Base-by-base conservation (phyloP, 1,140 invertebrate genomes). In the Lepidurus apus region DNA sequence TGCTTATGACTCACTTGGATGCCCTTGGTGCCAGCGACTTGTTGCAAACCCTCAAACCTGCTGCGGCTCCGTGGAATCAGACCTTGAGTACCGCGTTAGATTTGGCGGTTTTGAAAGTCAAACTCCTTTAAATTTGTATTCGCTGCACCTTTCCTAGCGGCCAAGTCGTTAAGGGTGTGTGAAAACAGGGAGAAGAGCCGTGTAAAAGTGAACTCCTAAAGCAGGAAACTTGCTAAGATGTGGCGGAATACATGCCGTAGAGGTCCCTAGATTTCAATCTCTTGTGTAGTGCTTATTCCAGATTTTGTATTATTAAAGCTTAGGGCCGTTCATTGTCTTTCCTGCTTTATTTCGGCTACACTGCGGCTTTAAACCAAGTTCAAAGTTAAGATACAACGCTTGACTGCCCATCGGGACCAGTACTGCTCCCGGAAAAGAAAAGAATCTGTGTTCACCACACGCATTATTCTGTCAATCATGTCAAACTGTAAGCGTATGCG, bases 251-350 rank as follows among this genome's bases (percentile, higher is more conserved):
- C 53, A 65, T n/a, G 21, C 53, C n/a, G 21, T 17, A 65, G 9
- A 65, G 21, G 13, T 3, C 53, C 8, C 21, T 17, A 65, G 53
- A 65, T 65, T 11, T 65, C 13, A 4, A 65, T 65, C 53, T 65
- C 21, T 65, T 65, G 34, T 34, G 9, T 65, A 13, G 53, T 65
- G 5, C 53, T 65, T n/a, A 21, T 65, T 65, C 53, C 53, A 21
- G 53, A n/a, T 65, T 65, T 65, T 65, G 53, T 65, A 21, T 65
- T 65, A 65, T 65, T 65, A 65, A 65, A 21, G 53, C 53, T 65
- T 65, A 13, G 53, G 13, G 53, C 17, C 53, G 8, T 65, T 65
- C 53, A 65, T 65, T 65, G 53, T 65, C 53, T 65, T 65, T 47
- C 21, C 53, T 21, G 17, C 21, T 65, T 65, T 21, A 65, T 17